Evolutionary conservation across 2,797 vertebrate species (phyloP), one percentile per base, ranked within the genome.

Genomic region (Spondyliosoma cantharus): DNA sequence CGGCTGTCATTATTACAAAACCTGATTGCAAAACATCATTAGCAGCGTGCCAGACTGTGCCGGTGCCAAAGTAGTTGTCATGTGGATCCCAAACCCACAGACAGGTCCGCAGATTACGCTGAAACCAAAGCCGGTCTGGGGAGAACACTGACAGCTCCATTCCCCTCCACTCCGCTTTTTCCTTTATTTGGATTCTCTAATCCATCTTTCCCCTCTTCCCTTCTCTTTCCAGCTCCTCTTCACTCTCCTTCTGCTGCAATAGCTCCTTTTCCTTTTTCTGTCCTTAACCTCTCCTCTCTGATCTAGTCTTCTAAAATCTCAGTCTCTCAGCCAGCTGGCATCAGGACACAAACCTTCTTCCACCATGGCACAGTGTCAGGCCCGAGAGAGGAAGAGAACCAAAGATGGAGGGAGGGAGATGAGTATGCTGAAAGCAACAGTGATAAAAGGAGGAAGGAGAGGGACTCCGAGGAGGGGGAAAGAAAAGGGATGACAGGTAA

Each of bases 11-110:
- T 85, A 83, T 84, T 85, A 87, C 84, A 86, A 86, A 90, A 87
- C 80, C 84, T 83, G 84, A 90, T 86, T 92, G 90, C 85, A 87
- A 90, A 92, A 92, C 88, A 91, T 92, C 87, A 90, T 91, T 89
- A 89, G 82, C 73, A 78, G 82, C 25, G 66, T 67, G 87, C 86
- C 87, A 90, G 84, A 83, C 63, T 61, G 68, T 3, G 19, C 69
- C 52, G 53, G 68, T 84, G 86, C 87, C 77, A 88, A 87, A 84
- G 75, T 74, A 65, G 86, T 65, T 56, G 43, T 88, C 83, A 70
- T 54, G 78, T 58, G 32, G 80, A 81, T 87, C 76, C 80, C 60
- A 61, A 70, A 85, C 74, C 80, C 57, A 22, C 71, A 82, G 72
- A 83, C 80, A 43, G 81, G 80, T 85, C 83, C 14, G 4, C 80